Percentiles rank a stretch among this genome's conserved stretches.
Evolutionary conservation across 2,888 invertebrate genomes (phyloP).

Genomic region (Meta bourneti): DNA sequence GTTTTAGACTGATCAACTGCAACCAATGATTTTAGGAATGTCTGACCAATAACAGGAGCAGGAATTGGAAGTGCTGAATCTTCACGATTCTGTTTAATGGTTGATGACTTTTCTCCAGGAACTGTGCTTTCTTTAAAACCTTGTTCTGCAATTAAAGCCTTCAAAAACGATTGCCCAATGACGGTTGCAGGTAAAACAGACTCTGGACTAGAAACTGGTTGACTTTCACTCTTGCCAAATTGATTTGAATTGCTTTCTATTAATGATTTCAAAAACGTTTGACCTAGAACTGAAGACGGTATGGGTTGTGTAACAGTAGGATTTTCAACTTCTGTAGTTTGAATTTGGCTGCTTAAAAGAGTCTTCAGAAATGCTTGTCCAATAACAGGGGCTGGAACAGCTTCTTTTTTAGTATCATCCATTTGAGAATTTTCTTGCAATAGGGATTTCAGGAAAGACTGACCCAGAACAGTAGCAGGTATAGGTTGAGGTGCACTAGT

Average conservation of each 20-base stretch:
- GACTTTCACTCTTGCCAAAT: neutral
- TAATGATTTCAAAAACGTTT: slow-evolving; percentile 68
- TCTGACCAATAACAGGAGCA: slow-evolving; percentile 66
- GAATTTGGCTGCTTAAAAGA: slow-evolving; percentile 12
- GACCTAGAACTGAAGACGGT: slow-evolving; percentile 70
- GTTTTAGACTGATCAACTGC: slow-evolving; percentile 1
- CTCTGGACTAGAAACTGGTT: neutral
- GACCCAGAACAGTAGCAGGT: slow-evolving; percentile 69
- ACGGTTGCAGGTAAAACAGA: slow-evolving; percentile 40
- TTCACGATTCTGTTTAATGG: neutral
- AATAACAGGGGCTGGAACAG: slow-evolving; percentile 60
- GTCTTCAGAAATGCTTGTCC: slow-evolving; percentile 69
- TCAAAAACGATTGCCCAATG: slow-evolving; percentile 58
- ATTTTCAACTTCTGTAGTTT: neutral
- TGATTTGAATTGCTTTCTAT: slow-evolving; percentile 13
- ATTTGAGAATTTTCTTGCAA: slow-evolving; percentile 13
- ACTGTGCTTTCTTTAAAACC: neutral
- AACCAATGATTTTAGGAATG: slow-evolving; percentile 66
- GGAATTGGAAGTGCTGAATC: slow-evolving; percentile 39
- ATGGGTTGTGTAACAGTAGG: slow-evolving; percentile 16
- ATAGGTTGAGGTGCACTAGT: slow-evolving; percentile 20
- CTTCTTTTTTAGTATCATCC: slow-evolving; percentile 15
- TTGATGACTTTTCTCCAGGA: neutral
- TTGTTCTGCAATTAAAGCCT: slow-evolving; percentile 16
- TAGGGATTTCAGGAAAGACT: slow-evolving; percentile 62